Percentiles rank a stretch among this genome's conserved stretches.
Conservation (phyloP, 2,113 vertebrate species). For the Zonotrichia leucophrys region DNA sequence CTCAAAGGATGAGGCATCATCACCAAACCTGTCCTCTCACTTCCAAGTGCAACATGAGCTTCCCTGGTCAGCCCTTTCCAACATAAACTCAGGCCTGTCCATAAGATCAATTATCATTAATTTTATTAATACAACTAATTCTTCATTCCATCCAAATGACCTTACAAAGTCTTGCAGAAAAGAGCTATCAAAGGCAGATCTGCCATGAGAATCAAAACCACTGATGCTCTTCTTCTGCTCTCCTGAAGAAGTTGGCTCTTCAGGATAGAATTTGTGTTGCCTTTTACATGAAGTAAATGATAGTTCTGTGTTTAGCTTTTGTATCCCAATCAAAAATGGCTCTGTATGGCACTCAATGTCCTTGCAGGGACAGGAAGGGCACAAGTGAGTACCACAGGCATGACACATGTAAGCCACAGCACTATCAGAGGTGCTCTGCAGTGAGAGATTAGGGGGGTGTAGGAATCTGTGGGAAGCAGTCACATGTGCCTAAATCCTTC, state of each 20-base stretch:
- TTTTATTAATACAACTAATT: not conserved
- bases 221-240: not conserved
- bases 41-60: not conserved
- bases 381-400: accelerated
- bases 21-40: not conserved
- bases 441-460: not conserved
- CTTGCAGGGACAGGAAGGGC: not conserved
- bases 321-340: not conserved
- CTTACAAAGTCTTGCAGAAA: not conserved
- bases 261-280: not conserved
- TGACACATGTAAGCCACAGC: not conserved
- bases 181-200: not conserved
- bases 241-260: not conserved
- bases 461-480: not conserved
- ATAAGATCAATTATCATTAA: not conserved
- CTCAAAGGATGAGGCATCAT: not conserved
- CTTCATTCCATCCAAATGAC: not conserved
- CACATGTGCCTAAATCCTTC: not conserved
- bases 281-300: not conserved
- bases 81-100: not conserved
- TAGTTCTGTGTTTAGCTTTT: not conserved
- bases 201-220: not conserved
- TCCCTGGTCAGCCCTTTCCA: not conserved
- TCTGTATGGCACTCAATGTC: not conserved
- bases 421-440: not conserved